Evolutionary conservation across 1,140 invertebrate species (phyloP).

Genomic region (Rhynchophorus ferrugineus): DNA sequence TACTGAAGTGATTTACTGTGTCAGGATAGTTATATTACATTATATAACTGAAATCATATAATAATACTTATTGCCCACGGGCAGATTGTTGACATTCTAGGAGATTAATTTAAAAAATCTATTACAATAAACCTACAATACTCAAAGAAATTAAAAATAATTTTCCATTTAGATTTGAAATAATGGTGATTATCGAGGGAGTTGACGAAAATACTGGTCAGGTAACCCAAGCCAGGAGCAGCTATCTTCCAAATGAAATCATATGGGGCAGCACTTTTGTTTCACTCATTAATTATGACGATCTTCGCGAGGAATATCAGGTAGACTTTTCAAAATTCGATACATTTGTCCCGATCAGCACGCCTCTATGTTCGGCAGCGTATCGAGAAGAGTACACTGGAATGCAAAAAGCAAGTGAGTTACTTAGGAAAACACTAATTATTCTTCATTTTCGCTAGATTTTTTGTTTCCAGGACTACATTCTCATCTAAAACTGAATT

Average conservation of each 20-base stretch:
- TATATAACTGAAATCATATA: too few relatives aligned
- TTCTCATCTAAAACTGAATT: conserved; percentile 9
- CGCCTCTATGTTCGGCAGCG: conserved; percentile 19
- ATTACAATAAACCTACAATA: too few relatives aligned
- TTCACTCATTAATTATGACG: conserved; percentile 69
- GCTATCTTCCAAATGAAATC: conserved; percentile 87
- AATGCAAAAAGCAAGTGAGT: conserved; percentile 11
- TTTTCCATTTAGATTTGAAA: conserved; percentile 19
- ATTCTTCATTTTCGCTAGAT: neutral
- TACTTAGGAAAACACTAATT: neutral
- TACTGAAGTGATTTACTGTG: too few relatives aligned
- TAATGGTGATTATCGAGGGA: conserved; percentile 85
- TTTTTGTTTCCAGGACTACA: conserved; percentile 2
- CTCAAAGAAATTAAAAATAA: too few relatives aligned
- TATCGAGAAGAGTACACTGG: conserved; percentile 12
- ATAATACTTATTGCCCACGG: too few relatives aligned
- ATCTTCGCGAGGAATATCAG: conserved; percentile 18
- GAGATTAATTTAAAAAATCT: too few relatives aligned
- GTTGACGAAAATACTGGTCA: conserved; percentile 46
- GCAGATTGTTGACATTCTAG: too few relatives aligned
- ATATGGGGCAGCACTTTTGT: conserved; percentile 92
- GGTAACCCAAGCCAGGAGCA: conserved; percentile 67
- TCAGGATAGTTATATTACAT: too few relatives aligned
- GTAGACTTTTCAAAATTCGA: conserved; percentile 29
- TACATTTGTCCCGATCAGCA: conserved; percentile 10